Evolutionary conservation across 2,113 vertebrate species (phyloP).

Genomic region (Dipodomys spectabilis): DNA sequence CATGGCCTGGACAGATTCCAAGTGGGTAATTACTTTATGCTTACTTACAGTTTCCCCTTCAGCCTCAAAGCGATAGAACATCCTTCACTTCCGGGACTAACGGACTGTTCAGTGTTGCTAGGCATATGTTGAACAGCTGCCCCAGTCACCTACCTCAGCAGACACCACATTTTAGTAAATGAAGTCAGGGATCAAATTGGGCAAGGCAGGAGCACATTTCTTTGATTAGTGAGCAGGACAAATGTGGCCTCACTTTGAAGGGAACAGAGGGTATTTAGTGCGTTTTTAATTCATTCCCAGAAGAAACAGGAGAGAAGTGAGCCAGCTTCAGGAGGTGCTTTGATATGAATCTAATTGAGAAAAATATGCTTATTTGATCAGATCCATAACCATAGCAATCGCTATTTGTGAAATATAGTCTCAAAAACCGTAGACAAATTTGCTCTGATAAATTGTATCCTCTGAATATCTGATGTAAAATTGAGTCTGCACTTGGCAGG

Average conservation of each 20-base stretch:
- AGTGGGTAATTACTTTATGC: constrained; percentile 79
- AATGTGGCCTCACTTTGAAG: constrained; percentile 56
- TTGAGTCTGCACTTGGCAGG: background rate
- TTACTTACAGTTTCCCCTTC: constrained; percentile 77
- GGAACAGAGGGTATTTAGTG: background rate
- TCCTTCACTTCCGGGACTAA: constrained; percentile 59
- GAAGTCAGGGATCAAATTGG: constrained; percentile 64
- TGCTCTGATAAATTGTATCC: background rate
- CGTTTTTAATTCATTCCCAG: background rate
- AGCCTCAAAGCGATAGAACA: constrained; percentile 46
- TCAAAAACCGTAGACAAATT: constrained; percentile 27
- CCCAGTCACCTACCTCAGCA: constrained; percentile 70
- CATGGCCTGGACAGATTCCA: constrained; percentile 71
- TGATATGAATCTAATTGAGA: constrained; percentile 55
- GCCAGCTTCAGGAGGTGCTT: background rate
- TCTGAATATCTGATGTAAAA: background rate
- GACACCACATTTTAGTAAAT: constrained; percentile 66
- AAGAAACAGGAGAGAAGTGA: background rate
- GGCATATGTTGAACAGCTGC: constrained; percentile 77
- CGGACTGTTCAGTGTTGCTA: constrained; percentile 54
- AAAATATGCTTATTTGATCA: constrained; percentile 53
- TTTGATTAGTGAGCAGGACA: constrained; percentile 66
- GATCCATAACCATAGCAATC: constrained; percentile 35
- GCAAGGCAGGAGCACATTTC: constrained; percentile 49
- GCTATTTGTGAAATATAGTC: constrained; percentile 19